phyloP scores from a whole-genome alignment of 2,113 vertebrate genomes.

The Phrynosoma blainvillii region DNA sequence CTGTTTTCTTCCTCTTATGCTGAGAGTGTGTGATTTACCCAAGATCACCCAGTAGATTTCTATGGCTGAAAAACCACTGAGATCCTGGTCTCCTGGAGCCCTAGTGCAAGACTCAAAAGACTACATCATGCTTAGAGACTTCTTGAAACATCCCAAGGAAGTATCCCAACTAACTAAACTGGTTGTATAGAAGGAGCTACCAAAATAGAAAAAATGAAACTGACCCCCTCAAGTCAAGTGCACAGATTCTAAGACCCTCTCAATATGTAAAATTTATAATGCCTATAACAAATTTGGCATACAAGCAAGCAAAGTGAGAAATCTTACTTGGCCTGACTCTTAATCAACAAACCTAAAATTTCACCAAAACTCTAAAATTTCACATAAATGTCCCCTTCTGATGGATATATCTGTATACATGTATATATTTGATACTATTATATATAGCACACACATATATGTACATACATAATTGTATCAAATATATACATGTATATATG shows the following conservation, averaged over 20 bases:
- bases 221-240: not conserved
- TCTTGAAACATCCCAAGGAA: not conserved
- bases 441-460: not conserved
- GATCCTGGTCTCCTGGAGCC: no score
- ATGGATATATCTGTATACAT: not conserved
- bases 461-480: not conserved
- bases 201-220: not conserved
- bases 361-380: constrained; percentile 45
- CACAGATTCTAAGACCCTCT: constrained; percentile 24
- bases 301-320: constrained; percentile 40
- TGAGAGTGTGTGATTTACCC: no score
- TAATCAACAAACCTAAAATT: constrained; percentile 39
- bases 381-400: constrained; percentile 8
- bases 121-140: no score
- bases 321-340: constrained; percentile 25
- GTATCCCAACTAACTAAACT: no score
- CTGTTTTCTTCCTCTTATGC: no score
- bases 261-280: constrained; percentile 29
- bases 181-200: not conserved
- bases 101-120: no score
- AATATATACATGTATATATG: constrained; percentile 17
- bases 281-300: not conserved
- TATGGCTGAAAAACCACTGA: no score
- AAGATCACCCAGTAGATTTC: no score
- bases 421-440: not conserved